Percentiles rank a stretch among this genome's conserved stretches.
These are phyloP conservation scores for Saturnia japonica DNA, from an alignment of 2,888 invertebrate genomes.

Conservation along the genomic window DNA sequence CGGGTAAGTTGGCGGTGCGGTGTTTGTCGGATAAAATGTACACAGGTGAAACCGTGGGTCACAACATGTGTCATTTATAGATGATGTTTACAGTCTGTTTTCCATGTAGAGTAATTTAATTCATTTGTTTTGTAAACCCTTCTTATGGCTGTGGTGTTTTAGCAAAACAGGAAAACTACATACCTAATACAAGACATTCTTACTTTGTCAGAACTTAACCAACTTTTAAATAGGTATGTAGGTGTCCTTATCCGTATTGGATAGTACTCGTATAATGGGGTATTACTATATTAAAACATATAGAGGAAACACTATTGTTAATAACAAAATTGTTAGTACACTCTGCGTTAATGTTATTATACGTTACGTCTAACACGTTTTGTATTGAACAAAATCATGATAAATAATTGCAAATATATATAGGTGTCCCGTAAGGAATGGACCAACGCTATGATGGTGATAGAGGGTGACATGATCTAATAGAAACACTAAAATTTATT, in stretches of 20 bases:
- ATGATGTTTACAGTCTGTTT: not conserved
- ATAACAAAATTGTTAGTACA: conserved; percentile 52
- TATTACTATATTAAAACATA: conserved; percentile 21
- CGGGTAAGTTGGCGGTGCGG: too few species aligned
- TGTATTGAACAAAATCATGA: conserved; percentile 43
- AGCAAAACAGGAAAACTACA: not conserved
- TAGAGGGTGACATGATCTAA: too few species aligned
- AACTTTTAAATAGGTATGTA: conserved; percentile 1
- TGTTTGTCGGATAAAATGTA: too few species aligned
- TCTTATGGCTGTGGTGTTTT: not conserved
- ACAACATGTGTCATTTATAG: too few species aligned
- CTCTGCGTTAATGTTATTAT: conserved; percentile 36
- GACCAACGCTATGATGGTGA: too few species aligned
- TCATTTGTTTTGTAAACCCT: not conserved
- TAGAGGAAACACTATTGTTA: conserved; percentile 45
- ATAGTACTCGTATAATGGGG: not conserved
- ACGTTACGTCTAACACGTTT: conserved; percentile 49
- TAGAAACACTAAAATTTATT: too few species aligned
- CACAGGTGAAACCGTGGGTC: too few species aligned
- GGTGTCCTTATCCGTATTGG: not conserved
- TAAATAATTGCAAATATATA: conserved; percentile 8
- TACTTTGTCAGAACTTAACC: not conserved
- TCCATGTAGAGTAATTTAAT: not conserved
- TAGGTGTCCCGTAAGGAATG: too few species aligned
- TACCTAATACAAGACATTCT: not conserved